Evolutionary conservation across 2,888 invertebrate genomes (phyloP).

Genomic region (Dryococelus australis): DNA sequence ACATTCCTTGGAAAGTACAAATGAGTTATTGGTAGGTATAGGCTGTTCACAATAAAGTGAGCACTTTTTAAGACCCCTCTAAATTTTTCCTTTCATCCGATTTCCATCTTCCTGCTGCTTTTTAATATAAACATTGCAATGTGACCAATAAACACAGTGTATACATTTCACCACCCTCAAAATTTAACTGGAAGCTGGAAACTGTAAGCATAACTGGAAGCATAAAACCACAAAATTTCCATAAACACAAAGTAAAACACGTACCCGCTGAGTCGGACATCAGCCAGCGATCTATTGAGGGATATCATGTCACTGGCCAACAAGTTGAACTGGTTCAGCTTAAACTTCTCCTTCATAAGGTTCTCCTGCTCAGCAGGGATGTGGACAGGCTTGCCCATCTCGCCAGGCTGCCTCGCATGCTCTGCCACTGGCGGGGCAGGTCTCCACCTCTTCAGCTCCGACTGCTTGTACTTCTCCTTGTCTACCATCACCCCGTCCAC

Average conservation of each 20-base stretch:
- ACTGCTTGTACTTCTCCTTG: conserved; percentile 53
- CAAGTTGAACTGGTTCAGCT: conserved; percentile 98
- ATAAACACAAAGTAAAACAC: conserved; percentile 53
- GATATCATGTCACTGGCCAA: conserved; percentile 98
- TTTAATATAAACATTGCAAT: no score
- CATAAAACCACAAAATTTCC: no score
- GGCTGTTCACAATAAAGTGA: no score
- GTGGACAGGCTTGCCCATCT: conserved; percentile 90
- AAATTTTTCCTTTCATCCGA: no score
- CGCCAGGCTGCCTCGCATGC: conserved; percentile 79
- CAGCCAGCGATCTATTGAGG: conserved; percentile 91
- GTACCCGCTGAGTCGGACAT: conserved; percentile 92
- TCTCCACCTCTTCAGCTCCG: conserved; percentile 73
- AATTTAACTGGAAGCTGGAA: no score
- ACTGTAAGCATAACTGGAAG: no score
- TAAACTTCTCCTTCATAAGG: conserved; percentile 93
- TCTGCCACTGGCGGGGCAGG: conserved; percentile 75
- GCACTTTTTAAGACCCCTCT: no score
- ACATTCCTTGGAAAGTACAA: no score
- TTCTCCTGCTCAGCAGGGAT: conserved; percentile 87
- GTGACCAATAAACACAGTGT: no score
- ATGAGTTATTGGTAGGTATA: no score
- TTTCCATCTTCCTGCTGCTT: no score
- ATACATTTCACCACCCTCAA: no score
- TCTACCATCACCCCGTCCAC: conserved; percentile 33